phyloP scores from a whole-genome alignment of 2,113 vertebrate genomes.

The Syrmaticus mikado region DNA sequence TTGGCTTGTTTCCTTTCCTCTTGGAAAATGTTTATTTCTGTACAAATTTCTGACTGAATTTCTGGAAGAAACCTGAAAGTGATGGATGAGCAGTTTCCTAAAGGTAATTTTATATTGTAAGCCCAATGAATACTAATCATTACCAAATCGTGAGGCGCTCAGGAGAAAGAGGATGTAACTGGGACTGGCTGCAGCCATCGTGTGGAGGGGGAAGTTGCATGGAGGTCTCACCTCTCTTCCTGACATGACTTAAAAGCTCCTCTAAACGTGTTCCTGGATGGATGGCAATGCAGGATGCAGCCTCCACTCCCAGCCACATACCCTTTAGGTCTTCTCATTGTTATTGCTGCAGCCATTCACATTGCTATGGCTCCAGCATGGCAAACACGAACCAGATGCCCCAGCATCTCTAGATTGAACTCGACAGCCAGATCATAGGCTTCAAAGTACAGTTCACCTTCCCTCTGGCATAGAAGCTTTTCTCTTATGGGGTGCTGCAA shows the following conservation, averaged over 20 bases:
- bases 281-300: not conserved
- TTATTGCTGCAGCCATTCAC: not conserved
- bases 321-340: not conserved
- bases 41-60: not conserved
- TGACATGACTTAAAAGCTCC: not conserved
- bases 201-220: not conserved
- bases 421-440: not conserved
- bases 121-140: not conserved
- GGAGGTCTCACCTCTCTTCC: not conserved
- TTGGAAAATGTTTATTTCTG: conserved; percentile 36
- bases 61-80: not conserved
- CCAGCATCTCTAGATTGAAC: not conserved
- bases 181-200: not conserved
- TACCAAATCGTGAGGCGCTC: not conserved
- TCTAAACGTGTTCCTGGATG: not conserved
- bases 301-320: not conserved
- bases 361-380: not conserved
- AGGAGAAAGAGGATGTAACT: not conserved
- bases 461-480: accelerated
- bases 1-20: not conserved
- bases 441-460: not conserved
- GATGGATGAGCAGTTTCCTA: conserved; percentile 21
- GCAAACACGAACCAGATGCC: not conserved
- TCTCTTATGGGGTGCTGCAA: not conserved
- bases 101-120: not conserved